Evolutionary conservation across 2,113 vertebrate genomes (phyloP).

Genomic region (Alligator sinensis): DNA sequence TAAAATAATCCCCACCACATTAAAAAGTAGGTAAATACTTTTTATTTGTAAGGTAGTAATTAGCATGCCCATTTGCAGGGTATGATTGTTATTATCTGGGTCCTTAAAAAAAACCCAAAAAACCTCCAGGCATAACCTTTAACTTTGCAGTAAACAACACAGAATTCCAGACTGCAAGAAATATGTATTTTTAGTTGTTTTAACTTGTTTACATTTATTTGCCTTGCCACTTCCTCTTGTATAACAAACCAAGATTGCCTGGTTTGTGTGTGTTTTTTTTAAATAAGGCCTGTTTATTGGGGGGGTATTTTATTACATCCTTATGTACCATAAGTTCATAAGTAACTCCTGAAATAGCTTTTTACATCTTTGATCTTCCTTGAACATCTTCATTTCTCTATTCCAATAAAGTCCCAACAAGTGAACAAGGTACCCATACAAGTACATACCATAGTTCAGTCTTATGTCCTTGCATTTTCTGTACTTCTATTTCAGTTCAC

Average conservation of each 20-base stretch:
- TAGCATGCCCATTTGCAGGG: background rate
- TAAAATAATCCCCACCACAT: background rate
- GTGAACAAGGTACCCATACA: background rate
- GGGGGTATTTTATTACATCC: background rate
- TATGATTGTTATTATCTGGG: slow-evolving; percentile 15
- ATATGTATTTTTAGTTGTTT: slow-evolving; percentile 41
- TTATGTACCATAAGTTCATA: slow-evolving; percentile 2
- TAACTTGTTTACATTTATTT: background rate
- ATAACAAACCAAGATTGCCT: background rate
- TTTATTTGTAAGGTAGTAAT: slow-evolving; percentile 17
- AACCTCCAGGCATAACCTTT: slow-evolving; percentile 29
- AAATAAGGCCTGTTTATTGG: background rate
- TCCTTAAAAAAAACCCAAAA: background rate
- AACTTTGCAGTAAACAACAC: background rate
- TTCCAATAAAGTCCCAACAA: background rate
- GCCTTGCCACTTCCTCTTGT: background rate
- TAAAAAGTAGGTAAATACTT: slow-evolving; percentile 36
- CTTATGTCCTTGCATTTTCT: background rate
- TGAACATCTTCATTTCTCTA: background rate
- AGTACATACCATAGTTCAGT: background rate
- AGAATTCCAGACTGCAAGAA: slow-evolving; percentile 18
- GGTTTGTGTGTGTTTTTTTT: background rate
- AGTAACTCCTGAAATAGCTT: background rate
- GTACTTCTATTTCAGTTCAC: background rate
- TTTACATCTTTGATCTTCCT: background rate